These are phyloP conservation scores for Danio kyathit DNA, from an alignment of 2,797 vertebrate species.

Conservation along the genomic window DNA sequence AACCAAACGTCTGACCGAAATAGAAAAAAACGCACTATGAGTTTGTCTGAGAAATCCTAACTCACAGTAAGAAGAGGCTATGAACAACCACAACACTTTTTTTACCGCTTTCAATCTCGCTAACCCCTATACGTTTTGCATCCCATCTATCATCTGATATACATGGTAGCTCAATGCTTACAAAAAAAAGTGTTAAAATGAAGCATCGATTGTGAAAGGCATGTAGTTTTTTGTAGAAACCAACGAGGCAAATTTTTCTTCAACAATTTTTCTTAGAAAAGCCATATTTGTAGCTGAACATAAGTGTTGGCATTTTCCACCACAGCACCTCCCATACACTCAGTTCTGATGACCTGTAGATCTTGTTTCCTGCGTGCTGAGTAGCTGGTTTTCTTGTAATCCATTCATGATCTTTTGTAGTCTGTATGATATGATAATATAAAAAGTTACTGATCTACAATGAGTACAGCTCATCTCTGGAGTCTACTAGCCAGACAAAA, in stretches of 20 bases:
- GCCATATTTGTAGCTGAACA: constrained; percentile 25
- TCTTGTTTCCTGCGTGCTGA: constrained; percentile 47
- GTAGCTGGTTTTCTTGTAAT: constrained; percentile 58
- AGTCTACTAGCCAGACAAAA: background rate
- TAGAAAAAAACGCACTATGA: constrained; percentile 26
- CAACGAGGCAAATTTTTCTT: background rate
- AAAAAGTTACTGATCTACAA: background rate
- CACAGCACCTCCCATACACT: constrained; percentile 30
- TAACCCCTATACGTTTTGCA: background rate
- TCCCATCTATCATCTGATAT: background rate
- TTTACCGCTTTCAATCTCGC: constrained; percentile 57
- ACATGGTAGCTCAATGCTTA: background rate
- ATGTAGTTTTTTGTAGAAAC: constrained; percentile 18
- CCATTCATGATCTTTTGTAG: constrained; percentile 38
- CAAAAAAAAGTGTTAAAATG: background rate
- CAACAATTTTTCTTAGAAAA: constrained; percentile 24
- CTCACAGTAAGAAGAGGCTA: background rate
- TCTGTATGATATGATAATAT: constrained; percentile 8
- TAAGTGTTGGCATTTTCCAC: constrained; percentile 50
- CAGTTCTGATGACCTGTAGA: constrained; percentile 46
- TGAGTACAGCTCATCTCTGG: background rate
- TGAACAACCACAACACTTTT: constrained; percentile 59
- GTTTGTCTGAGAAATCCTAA: constrained; percentile 13
- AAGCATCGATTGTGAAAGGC: background rate
- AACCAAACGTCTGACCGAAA: constrained; percentile 25